Conservation (phyloP, 2,888 invertebrate genomes). For the Caenorhabditis sp. region DNA sequence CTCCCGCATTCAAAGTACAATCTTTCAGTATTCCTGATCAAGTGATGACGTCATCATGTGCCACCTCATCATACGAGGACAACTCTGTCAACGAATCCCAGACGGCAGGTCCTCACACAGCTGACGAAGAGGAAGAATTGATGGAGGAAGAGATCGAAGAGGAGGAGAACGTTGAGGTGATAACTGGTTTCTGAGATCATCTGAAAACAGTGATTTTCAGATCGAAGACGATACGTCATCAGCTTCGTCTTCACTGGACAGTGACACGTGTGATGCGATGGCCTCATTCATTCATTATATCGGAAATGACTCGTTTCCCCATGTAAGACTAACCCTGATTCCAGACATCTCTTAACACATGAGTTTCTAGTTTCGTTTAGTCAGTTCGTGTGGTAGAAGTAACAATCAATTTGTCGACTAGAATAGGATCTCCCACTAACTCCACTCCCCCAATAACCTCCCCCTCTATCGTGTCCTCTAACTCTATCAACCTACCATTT, state of each 20-base stretch:
- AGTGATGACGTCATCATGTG: slow-evolving; percentile 42
- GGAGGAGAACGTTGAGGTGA: slow-evolving; percentile 34
- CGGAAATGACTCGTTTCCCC: slow-evolving; percentile 66
- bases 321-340: slow-evolving; percentile 55
- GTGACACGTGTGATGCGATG: slow-evolving; percentile 52
- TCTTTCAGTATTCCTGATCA: slow-evolving; percentile 31
- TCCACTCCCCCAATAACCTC: background rate
- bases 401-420: background rate
- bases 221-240: slow-evolving; percentile 65
- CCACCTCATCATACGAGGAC: slow-evolving; percentile 40
- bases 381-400: background rate
- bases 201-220: slow-evolving; percentile 21
- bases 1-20: slow-evolving; percentile 18
- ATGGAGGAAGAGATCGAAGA: slow-evolving; percentile 35
- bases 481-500: slow-evolving; percentile 41
- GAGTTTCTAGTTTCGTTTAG: background rate
- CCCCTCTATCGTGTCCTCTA: background rate
- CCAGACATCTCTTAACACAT: slow-evolving; percentile 2
- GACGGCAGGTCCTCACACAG: slow-evolving; percentile 26
- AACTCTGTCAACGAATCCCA: slow-evolving; percentile 44
- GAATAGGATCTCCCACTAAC: no score
- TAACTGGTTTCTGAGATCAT: background rate
- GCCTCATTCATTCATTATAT: slow-evolving; percentile 63
- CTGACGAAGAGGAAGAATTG: slow-evolving; percentile 37
- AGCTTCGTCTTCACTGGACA: slow-evolving; percentile 55